Conservation (phyloP, 2,113 vertebrate species). For the Menidia beryllina region DNA sequence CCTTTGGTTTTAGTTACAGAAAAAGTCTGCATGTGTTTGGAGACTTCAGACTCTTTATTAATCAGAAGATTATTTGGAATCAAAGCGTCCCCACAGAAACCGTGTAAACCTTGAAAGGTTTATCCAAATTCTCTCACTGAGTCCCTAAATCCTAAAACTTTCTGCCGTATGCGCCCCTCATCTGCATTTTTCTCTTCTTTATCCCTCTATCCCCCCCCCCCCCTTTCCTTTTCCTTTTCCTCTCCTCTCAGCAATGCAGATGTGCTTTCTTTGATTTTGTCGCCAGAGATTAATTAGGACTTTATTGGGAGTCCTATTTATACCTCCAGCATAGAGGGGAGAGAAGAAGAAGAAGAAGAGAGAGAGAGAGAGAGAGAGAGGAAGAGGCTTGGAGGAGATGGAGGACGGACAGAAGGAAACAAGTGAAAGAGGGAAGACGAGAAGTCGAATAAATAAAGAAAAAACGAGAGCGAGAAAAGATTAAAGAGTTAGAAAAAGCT, state of each 20-base stretch:
- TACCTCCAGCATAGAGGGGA: conserved; percentile 60
- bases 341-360: conserved; percentile 21
- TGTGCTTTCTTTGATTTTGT: conserved; percentile 81
- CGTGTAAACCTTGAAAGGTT: conserved; percentile 4
- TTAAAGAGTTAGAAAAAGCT: neutral
- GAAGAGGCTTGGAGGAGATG: conserved; percentile 31
- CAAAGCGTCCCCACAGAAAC: neutral
- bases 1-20: no score
- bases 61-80: neutral
- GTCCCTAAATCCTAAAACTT: neutral
- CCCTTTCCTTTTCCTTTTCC: conserved; percentile 39
- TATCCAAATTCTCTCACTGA: neutral
- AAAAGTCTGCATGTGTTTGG: no score
- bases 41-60: no score
- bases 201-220: conserved; percentile 10
- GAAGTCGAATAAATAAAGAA: neutral
- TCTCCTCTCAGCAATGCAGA: conserved; percentile 70
- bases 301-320: conserved; percentile 76
- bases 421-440: conserved; percentile 11
- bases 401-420: conserved; percentile 17
- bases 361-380: neutral
- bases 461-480: neutral
- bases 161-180: conserved; percentile 3
- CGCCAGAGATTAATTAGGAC: conserved; percentile 81
- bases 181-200: conserved; percentile 13